A percentile compares a stretch with the other conserved stretches of the same genome.
Evolutionary conservation across 30 jellyfish, hydroid and myxozoan genomes (phyloP).

Genomic region (Sanderia malayensis): DNA sequence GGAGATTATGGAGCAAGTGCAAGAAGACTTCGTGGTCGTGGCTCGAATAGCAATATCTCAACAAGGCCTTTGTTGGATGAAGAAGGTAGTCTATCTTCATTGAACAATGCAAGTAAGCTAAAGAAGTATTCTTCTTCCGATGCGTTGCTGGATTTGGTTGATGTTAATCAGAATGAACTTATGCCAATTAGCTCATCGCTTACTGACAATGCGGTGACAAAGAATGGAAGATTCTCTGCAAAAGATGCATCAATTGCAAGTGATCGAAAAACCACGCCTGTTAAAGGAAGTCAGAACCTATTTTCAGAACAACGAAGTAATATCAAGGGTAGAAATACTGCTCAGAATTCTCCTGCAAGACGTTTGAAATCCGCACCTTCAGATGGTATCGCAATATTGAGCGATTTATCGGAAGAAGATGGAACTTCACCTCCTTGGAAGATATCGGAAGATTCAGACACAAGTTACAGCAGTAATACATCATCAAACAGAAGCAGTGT

Average conservation of each 20-base stretch:
- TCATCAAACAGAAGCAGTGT: conserved; percentile 51
- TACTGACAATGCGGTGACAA: not conserved
- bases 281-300: not conserved
- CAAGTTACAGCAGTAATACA: conserved; percentile 57
- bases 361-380: conserved; percentile 15
- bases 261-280: conserved; percentile 34
- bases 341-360: conserved; percentile 17
- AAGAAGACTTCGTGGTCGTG: conserved; percentile 62
- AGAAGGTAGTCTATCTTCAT: not conserved
- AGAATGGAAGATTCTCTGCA: not conserved
- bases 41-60: conserved; percentile 48
- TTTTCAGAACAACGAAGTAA: not conserved
- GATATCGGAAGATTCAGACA: conserved; percentile 58
- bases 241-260: not conserved
- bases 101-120: not conserved
- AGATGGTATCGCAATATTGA: conserved; percentile 24
- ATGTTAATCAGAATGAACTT: not conserved
- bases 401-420: conserved; percentile 58
- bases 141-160: not conserved
- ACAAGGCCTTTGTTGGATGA: conserved; percentile 4
- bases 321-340: not conserved
- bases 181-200: not conserved
- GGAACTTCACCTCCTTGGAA: conserved; percentile 41
- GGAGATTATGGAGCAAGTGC: conserved; percentile 72
- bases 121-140: conserved; percentile 1